A percentile compares a stretch with the other conserved stretches of the same genome.
Evolutionary conservation across 2,113 vertebrate species (phyloP).

Genomic region (Leptobrachium ailaonicum): DNA sequence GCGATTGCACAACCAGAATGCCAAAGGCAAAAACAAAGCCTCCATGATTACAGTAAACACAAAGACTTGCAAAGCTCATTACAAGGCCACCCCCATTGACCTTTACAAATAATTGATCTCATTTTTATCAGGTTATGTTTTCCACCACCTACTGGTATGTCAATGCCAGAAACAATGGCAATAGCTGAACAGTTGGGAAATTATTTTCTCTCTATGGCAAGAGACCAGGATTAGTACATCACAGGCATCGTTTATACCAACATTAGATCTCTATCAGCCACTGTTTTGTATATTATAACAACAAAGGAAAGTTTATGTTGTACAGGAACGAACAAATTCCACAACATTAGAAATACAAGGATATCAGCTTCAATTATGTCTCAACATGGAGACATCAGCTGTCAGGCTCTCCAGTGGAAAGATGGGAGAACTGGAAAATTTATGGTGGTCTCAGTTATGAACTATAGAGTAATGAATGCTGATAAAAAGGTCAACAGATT

Average conservation of each 20-base stretch:
- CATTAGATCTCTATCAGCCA: not conserved
- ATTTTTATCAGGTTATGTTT: too few species aligned
- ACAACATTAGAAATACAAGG: not conserved
- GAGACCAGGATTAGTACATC: too few species aligned
- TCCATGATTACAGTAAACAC: too few species aligned
- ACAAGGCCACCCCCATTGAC: not conserved
- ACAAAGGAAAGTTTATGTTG: not conserved
- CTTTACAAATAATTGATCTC: not conserved
- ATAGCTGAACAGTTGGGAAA: too few species aligned
- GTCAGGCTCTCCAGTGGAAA: not conserved
- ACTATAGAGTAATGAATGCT: not conserved
- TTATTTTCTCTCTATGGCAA: too few species aligned
- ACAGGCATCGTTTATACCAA: not conserved
- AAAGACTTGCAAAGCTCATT: not conserved
- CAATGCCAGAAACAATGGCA: too few species aligned
- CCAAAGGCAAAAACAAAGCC: too few species aligned
- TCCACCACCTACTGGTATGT: too few species aligned
- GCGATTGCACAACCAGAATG: too few species aligned
- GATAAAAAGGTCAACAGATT: not conserved
- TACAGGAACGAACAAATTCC: not conserved
- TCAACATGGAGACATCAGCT: not conserved
- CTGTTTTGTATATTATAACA: not conserved
- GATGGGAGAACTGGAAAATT: not conserved
- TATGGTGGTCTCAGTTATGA: not conserved
- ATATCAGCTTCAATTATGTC: not conserved